These are phyloP conservation scores for Amblyopsis hoosieri DNA, from an alignment of 2,797 vertebrate genomes.

Conservation along the genomic window DNA sequence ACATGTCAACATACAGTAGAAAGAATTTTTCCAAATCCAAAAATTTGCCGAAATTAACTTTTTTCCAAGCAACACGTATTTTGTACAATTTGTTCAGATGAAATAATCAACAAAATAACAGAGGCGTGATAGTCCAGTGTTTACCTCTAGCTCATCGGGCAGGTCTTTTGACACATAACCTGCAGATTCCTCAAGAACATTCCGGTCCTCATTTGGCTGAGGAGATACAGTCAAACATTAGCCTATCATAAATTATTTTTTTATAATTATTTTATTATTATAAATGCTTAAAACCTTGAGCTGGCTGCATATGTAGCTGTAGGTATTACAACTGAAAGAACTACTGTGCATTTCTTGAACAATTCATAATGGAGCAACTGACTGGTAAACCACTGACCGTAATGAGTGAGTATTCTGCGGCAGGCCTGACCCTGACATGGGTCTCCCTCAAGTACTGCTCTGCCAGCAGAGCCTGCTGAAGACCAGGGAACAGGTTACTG, in stretches of 20 bases:
- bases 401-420: constrained; percentile 87
- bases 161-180: constrained; percentile 73
- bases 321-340: not conserved
- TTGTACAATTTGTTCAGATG: too few relatives aligned
- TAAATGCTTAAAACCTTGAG: too few relatives aligned
- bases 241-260: not conserved
- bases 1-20: not conserved
- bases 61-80: too few relatives aligned
- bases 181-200: constrained; percentile 87
- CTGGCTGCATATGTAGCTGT: not conserved
- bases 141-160: constrained; percentile 42
- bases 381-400: constrained; percentile 75
- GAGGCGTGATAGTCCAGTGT: constrained; percentile 6
- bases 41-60: too few relatives aligned
- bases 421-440: constrained; percentile 78
- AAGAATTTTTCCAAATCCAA: too few relatives aligned
- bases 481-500: constrained; percentile 92
- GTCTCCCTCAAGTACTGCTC: constrained; percentile 88
- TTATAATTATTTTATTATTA: not conserved
- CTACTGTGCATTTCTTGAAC: too few relatives aligned
- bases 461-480: constrained; percentile 89
- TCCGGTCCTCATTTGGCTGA: constrained; percentile 92
- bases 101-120: too few relatives aligned
- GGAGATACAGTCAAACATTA: constrained; percentile 7
- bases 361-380: not conserved